Evolutionary conservation across 1,140 invertebrate genomes (phyloP).

Genomic region (Tetramorium simillimum): DNA sequence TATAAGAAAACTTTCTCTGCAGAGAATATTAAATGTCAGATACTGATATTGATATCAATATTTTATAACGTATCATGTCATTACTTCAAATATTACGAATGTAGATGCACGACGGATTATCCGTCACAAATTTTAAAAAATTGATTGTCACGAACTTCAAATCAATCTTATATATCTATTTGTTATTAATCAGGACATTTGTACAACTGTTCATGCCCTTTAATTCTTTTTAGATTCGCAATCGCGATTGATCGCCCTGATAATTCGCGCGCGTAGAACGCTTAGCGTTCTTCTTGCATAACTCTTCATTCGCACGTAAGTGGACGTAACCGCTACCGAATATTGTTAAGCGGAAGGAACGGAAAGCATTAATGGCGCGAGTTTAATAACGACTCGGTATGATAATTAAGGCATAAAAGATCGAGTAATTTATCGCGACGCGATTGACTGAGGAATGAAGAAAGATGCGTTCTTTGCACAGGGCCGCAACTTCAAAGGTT

Average conservation of each 20-base stretch:
- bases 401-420: constrained; percentile 82
- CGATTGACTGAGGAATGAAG: constrained; percentile 64
- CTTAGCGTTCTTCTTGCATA: not conserved
- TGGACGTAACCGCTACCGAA: constrained; percentile 51
- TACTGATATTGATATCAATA: not conserved
- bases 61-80: not conserved
- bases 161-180: not conserved
- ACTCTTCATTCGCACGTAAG: not conserved
- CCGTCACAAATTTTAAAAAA: not conserved
- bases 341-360: constrained; percentile 54
- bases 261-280: not conserved
- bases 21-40: not conserved
- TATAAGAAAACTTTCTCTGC: not conserved
- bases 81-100: not conserved
- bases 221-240: not conserved
- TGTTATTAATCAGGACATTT: not conserved
- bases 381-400: constrained; percentile 78
- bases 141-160: not conserved
- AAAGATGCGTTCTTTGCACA: constrained; percentile 35
- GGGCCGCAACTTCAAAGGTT: constrained; percentile 44
- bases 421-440: constrained; percentile 75
- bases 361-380: constrained; percentile 59
- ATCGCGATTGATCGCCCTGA: constrained; percentile 25
- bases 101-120: not conserved
- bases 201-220: not conserved